These are phyloP conservation scores for Idaea straminata DNA, from an alignment of 2,888 invertebrate genomes.

Conservation along the genomic window DNA sequence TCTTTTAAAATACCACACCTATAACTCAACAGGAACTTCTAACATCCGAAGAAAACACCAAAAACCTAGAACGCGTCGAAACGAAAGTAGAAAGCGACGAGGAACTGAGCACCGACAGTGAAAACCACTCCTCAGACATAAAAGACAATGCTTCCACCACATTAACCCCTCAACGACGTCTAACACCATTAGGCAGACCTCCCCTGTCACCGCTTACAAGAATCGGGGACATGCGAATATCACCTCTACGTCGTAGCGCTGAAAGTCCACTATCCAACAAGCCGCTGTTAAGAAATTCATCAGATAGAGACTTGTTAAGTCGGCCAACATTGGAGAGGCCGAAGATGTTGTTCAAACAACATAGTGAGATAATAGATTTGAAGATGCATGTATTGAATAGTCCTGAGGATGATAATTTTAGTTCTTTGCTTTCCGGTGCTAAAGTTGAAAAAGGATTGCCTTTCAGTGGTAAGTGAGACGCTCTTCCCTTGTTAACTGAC, in stretches of 20 bases:
- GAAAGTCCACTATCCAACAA: slow-evolving; percentile 57
- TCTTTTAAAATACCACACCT: background rate
- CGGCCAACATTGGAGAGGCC: slow-evolving; percentile 60
- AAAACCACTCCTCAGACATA: slow-evolving; percentile 59
- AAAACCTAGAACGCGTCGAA: slow-evolving; percentile 72
- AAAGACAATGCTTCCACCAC: slow-evolving; percentile 46
- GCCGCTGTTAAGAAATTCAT: slow-evolving; percentile 54
- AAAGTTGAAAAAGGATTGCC: slow-evolving; percentile 71
- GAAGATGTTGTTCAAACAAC: slow-evolving; percentile 67
- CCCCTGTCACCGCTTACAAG: slow-evolving; percentile 60
- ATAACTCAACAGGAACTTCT: slow-evolving; percentile 65
- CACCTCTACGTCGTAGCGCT: slow-evolving; percentile 62
- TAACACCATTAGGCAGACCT: slow-evolving; percentile 62
- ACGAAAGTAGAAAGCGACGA: slow-evolving; percentile 78
- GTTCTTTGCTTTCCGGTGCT: slow-evolving; percentile 49
- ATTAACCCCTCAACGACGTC: slow-evolving; percentile 43
- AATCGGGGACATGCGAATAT: slow-evolving; percentile 58
- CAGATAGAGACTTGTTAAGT: slow-evolving; percentile 56
- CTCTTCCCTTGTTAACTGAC: too few relatives aligned
- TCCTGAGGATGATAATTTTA: slow-evolving; percentile 62
- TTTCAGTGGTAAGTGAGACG: slow-evolving; percentile 61
- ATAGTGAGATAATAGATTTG: slow-evolving; percentile 71
- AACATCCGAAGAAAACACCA: slow-evolving; percentile 73
- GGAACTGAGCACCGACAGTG: slow-evolving; percentile 70
- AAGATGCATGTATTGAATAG: slow-evolving; percentile 68